Percentiles rank a stretch among this genome's conserved stretches.
Evolutionary conservation across 2,888 invertebrate genomes (phyloP).

Genomic region (Stegana nigrithorax): DNA sequence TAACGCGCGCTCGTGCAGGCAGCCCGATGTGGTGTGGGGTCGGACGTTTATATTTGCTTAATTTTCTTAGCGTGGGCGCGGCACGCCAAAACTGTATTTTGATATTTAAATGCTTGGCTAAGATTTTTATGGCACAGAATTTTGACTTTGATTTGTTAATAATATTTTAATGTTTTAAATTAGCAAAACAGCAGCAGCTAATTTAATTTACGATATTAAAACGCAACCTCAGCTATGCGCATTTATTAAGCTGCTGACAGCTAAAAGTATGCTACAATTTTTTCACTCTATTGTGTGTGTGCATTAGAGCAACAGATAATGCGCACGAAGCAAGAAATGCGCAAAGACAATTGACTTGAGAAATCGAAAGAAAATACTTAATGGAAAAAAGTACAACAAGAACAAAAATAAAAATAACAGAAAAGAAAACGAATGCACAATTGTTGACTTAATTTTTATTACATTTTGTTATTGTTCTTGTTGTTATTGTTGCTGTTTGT

Average conservation of each 20-base stretch:
- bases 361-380: background rate
- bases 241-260: background rate
- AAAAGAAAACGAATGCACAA: too few species aligned
- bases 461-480: background rate
- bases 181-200: too few species aligned
- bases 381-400: background rate
- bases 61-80: too few species aligned
- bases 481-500: slow-evolving; percentile 13
- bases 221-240: background rate
- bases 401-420: background rate
- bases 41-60: too few species aligned
- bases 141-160: background rate
- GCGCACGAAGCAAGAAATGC: background rate
- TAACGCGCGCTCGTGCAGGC: too few species aligned
- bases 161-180: slow-evolving; percentile 8
- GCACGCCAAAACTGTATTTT: too few species aligned
- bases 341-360: background rate
- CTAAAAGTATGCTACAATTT: background rate
- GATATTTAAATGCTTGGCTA: too few species aligned
- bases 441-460: slow-evolving; percentile 30
- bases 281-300: background rate
- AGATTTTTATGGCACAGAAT: too few species aligned
- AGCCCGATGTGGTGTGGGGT: too few species aligned
- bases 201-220: slow-evolving; percentile 5
- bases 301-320: background rate